Conservation (phyloP, 2,113 vertebrate species). For the Elachura formosa region DNA sequence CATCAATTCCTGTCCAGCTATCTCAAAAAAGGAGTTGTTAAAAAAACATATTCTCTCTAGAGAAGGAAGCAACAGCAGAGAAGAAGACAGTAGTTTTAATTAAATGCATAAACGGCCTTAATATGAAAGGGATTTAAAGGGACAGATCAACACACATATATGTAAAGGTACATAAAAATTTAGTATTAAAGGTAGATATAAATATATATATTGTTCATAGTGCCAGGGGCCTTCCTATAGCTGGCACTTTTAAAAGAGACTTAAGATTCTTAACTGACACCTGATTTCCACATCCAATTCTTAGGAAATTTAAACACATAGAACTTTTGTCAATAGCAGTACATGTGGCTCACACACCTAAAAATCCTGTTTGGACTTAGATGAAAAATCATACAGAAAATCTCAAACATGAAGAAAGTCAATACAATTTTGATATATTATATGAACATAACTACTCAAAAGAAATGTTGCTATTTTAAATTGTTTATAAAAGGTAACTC, state of each 20-base stretch:
- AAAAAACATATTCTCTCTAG: background rate
- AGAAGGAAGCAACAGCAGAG: background rate
- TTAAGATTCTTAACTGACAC: background rate
- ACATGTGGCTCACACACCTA: background rate
- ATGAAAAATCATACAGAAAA: background rate
- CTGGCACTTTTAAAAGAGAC: background rate
- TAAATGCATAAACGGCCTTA: background rate
- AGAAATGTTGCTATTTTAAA: background rate
- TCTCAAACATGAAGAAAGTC: background rate
- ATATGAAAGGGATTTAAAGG: background rate
- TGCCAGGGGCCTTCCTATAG: background rate
- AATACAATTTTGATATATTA: background rate
- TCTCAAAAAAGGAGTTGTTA: background rate
- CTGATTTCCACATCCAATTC: background rate
- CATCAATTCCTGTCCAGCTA: background rate
- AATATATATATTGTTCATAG: background rate
- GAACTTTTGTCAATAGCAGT: background rate
- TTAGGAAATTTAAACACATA: background rate
- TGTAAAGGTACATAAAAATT: background rate
- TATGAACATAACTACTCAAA: background rate
- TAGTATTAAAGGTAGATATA: background rate
- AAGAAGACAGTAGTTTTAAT: background rate
- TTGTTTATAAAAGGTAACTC: background rate
- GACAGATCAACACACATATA: fast-evolving
- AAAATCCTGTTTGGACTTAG: background rate